Percentiles rank a stretch among this genome's conserved stretches.
phyloP scores from a whole-genome alignment of 2,113 vertebrate genomes.

The Synchiropus splendidus region DNA sequence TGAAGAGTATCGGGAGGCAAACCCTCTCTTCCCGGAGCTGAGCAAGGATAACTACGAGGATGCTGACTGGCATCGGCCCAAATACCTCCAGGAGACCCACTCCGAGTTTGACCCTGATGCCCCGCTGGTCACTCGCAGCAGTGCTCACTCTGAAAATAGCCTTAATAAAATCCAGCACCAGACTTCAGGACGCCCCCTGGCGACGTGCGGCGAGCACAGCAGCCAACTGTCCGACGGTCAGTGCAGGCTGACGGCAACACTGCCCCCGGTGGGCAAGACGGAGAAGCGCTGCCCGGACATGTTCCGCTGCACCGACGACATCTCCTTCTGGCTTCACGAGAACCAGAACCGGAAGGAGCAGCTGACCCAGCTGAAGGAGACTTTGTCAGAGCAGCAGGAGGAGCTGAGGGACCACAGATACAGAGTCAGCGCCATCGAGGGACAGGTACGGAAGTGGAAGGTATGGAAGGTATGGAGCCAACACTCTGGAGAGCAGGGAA shows the following conservation, averaged over 20 bases:
- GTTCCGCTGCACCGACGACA: slow-evolving; percentile 72
- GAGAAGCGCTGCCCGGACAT: slow-evolving; percentile 66
- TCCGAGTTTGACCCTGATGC: not conserved
- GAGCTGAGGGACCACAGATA: slow-evolving; percentile 56
- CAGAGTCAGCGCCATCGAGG: slow-evolving; percentile 23
- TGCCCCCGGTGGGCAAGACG: slow-evolving; percentile 56
- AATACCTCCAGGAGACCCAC: slow-evolving; percentile 5
- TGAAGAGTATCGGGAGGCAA: not conserved
- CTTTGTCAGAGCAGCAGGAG: slow-evolving; percentile 68
- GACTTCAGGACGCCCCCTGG: rapidly evolving
- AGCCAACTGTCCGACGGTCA: slow-evolving; percentile 54
- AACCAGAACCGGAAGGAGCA: slow-evolving; percentile 71
- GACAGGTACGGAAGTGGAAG: slow-evolving; percentile 27
- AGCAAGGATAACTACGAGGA: slow-evolving; percentile 28
- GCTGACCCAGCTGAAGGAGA: slow-evolving; percentile 64
- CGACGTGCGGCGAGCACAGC: slow-evolving; percentile 23
- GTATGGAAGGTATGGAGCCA: slow-evolving; percentile 6
- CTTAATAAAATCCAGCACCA: not conserved
- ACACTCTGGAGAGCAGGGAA: slow-evolving; percentile 25
- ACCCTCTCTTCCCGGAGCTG: not conserved
- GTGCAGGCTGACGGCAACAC: slow-evolving; percentile 60
- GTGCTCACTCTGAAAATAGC: rapidly evolving
- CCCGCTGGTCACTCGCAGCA: not conserved
- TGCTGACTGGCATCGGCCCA: slow-evolving; percentile 37
- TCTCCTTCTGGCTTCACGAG: slow-evolving; percentile 73